Base-by-base conservation (phyloP, 1,140 invertebrate genomes). In the Drosophila nannoptera region DNA sequence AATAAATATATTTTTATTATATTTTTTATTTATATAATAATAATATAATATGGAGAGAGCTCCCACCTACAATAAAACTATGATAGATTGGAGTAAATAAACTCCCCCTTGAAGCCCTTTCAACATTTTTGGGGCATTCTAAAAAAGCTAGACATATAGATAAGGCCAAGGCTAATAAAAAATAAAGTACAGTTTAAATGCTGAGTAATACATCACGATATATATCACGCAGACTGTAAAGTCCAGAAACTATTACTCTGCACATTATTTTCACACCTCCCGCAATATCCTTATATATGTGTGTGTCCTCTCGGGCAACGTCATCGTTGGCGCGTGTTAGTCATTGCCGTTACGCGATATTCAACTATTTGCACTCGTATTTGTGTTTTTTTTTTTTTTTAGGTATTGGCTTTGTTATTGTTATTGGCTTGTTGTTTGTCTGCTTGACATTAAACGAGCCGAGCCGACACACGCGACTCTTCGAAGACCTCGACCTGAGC, bases 241-340 rank as follows among this genome's bases (percentile, higher is more conserved):
- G 52, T 43, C 66, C 35, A 0, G 8, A 36, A 33, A 16, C 7
- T 14, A 16, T 12, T 55, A 55, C 40, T 65, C 22, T 31, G 40
- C 38, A 60, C 42, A 45, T 31, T 29, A 38, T 66, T 61, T 42
- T 67, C 56, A 43, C 53, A 38, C 66, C 16, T 63, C 42, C 0
- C n/a, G n/a, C n/a, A n/a, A n/a, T n/a, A n/a, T n/a, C n/a, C n/a
- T n/a, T n/a, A n/a, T n/a, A n/a, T n/a, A n/a, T n/a, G n/a, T n/a
- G n/a, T n/a, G n/a, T n/a, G n/a, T n/a, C n/a, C 22, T 22, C 54
- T 14, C 12, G 9, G 29, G 6, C 4, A 22, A 6, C 12, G 36
- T 60, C 55, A 46, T 73, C 78, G 56, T 55, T 61, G 80, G 80
- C 80, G 76, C 81, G 81, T 80, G 73, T 84, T 84, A 74, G 80